Evolutionary conservation across 2,888 invertebrate species (phyloP).

Genomic region (Rhamphomyia laevipes): DNA sequence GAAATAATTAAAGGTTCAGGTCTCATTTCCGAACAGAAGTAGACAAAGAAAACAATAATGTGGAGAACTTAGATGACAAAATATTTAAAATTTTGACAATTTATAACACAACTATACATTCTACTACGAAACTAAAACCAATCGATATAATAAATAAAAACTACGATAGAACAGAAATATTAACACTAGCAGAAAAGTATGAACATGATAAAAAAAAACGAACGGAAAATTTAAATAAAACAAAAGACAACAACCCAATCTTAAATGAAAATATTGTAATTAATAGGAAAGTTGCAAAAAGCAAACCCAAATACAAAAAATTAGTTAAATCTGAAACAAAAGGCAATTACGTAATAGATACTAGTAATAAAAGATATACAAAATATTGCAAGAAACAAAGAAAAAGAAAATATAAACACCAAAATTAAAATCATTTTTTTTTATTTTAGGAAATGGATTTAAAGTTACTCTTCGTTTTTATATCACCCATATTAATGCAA

Average conservation of each 20-base stretch:
- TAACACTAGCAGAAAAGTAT: neutral
- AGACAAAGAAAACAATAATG: neutral
- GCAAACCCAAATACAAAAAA: too few relatives aligned
- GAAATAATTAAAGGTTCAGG: too few relatives aligned
- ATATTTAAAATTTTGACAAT: neutral
- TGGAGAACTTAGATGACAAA: neutral
- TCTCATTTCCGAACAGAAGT: too few relatives aligned
- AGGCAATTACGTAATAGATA: constrained; percentile 1
- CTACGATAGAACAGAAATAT: neutral
- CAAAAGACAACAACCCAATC: neutral
- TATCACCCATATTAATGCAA: too few relatives aligned
- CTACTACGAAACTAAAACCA: neutral
- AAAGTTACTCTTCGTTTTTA: too few relatives aligned
- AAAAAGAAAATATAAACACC: too few relatives aligned
- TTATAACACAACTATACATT: constrained; percentile 2
- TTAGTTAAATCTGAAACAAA: too few relatives aligned
- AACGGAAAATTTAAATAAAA: neutral
- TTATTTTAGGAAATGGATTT: too few relatives aligned
- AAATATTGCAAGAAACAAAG: too few relatives aligned
- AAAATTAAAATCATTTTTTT: too few relatives aligned
- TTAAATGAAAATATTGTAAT: neutral
- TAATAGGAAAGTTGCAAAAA: neutral
- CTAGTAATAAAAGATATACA: too few relatives aligned
- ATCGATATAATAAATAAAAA: constrained; percentile 1
- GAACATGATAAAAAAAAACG: neutral